phyloP scores from a whole-genome alignment of 2,888 invertebrate genomes.

The Agrenia bidenticulata region DNA sequence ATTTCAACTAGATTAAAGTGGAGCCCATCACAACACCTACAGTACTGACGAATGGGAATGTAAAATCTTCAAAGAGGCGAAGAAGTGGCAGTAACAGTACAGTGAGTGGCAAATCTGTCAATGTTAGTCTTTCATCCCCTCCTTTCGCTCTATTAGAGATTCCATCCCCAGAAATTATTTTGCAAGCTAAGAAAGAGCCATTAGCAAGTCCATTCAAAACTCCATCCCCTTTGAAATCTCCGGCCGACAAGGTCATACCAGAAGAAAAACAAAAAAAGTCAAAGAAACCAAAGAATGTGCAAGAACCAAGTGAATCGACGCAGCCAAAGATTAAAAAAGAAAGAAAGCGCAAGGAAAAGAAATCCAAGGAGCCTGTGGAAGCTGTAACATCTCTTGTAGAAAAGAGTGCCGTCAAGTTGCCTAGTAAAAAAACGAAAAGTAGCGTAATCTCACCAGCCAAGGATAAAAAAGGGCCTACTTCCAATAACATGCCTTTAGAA shows the following conservation, averaged over 20 bases:
- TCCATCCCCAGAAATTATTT: not conserved
- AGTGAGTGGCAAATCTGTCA: constrained; percentile 1
- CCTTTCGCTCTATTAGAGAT: not conserved
- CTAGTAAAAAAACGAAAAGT: too few species aligned
- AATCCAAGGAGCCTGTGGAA: not conserved
- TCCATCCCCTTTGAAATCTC: not conserved
- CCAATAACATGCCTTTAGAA: too few species aligned
- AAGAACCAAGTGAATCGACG: not conserved
- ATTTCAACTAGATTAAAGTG: not conserved
- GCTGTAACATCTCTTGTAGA: constrained; percentile 12
- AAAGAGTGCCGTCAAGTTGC: constrained; percentile 12
- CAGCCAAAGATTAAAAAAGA: constrained; percentile 4
- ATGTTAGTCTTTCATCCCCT: not conserved
- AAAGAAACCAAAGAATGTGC: constrained; percentile 12
- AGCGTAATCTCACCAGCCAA: too few species aligned
- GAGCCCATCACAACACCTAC: not conserved
- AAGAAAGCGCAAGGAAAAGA: not conserved
- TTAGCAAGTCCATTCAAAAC: not conserved
- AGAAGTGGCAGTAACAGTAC: constrained; percentile 7
- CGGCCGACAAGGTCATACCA: not conserved
- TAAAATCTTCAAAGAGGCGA: not conserved
- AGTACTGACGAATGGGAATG: not conserved
- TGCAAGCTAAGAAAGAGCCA: not conserved
- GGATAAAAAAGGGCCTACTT: too few species aligned
- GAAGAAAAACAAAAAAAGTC: not conserved